A percentile compares a stretch with the other conserved stretches of the same genome.
Conservation (phyloP, 2,113 vertebrate species). For the Vombatus ursinus region DNA sequence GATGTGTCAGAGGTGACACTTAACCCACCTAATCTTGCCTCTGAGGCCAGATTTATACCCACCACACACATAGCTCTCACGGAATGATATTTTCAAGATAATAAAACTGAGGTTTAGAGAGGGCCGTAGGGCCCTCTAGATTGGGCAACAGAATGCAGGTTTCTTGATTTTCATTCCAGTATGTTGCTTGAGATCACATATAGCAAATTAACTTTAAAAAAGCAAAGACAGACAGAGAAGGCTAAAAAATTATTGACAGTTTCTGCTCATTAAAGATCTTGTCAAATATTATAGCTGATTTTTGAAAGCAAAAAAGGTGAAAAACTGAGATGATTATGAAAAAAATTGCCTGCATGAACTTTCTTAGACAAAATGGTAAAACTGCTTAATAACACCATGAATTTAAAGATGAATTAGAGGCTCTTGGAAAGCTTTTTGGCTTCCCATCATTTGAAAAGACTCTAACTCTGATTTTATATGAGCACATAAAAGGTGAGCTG, state of each 20-base stretch:
- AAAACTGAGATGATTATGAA: constrained; percentile 37
- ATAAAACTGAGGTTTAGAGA: neutral
- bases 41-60: neutral
- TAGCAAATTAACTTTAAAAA: neutral
- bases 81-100: neutral
- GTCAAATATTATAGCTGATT: constrained; percentile 31
- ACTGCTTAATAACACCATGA: neutral
- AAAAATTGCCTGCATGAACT: neutral
- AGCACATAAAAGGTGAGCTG: constrained; percentile 62
- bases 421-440: neutral
- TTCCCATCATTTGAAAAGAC: constrained; percentile 41
- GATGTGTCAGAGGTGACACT: neutral
- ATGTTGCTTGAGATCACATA: neutral
- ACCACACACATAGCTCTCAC: neutral
- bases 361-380: neutral
- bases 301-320: neutral
- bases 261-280: neutral
- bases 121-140: neutral
- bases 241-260: neutral
- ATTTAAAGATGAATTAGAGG: constrained; percentile 24
- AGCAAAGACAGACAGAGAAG: neutral
- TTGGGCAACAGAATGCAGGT: neutral
- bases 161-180: neutral
- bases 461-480: constrained; percentile 46
- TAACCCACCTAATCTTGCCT: neutral